phyloP scores from a whole-genome alignment of 2,113 vertebrate species.

The Heliornis fulica region DNA sequence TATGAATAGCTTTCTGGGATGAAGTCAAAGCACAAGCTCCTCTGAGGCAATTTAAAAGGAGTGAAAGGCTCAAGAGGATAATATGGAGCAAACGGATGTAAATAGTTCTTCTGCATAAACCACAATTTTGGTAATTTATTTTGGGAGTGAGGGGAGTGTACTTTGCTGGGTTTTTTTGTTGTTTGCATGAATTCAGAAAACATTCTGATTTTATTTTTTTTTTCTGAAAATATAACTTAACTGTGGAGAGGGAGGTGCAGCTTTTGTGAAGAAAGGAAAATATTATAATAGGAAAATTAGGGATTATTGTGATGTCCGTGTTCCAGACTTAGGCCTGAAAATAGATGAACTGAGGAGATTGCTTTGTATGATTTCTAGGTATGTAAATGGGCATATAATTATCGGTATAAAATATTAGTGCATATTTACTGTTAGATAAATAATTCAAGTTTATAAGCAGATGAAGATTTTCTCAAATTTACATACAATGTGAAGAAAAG shows the following conservation, averaged over 20 bases:
- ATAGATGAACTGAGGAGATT: slow-evolving; percentile 52
- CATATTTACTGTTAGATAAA: slow-evolving; percentile 72
- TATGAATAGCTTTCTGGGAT: background rate
- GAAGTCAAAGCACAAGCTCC: background rate
- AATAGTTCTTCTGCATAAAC: background rate
- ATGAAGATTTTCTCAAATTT: slow-evolving; percentile 77
- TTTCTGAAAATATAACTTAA: background rate
- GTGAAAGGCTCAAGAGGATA: background rate
- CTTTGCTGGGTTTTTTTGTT: background rate
- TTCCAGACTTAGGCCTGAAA: slow-evolving; percentile 23
- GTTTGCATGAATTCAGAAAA: background rate
- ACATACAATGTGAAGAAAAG: slow-evolving; percentile 76
- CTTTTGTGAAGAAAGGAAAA: background rate
- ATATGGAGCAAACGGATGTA: background rate
- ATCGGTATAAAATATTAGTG: slow-evolving; percentile 64
- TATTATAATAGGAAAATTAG: background rate
- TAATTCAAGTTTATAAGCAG: slow-evolving; percentile 71
- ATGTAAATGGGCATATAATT: slow-evolving; percentile 62
- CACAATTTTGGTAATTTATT: background rate
- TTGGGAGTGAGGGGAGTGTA: background rate
- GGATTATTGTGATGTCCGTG: background rate
- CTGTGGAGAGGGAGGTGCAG: background rate
- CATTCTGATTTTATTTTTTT: background rate
- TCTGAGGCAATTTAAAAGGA: background rate
- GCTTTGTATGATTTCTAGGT: slow-evolving; percentile 58